Percentiles rank a stretch among this genome's conserved stretches.
Evolutionary conservation across 2,888 invertebrate species (phyloP).

Genomic region (Sipha maydis): DNA sequence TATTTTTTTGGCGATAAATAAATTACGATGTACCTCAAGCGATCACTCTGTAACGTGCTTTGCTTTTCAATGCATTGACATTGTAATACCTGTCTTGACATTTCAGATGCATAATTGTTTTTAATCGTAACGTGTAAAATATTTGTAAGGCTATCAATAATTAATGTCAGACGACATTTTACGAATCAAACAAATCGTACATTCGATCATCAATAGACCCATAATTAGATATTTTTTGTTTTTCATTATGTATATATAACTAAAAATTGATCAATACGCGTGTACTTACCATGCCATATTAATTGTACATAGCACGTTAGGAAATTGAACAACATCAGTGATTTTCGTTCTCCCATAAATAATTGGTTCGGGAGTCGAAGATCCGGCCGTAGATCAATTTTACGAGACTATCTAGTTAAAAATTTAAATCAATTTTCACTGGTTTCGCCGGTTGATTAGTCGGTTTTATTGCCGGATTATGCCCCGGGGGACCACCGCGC

Average conservation of each 20-base stretch:
- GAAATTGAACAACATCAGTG: not conserved
- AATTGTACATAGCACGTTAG: not conserved
- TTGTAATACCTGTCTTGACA: not conserved
- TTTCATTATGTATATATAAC: not conserved
- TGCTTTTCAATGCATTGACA: not conserved
- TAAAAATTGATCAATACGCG: not conserved
- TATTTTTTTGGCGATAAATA: not conserved
- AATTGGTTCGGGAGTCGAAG: slow-evolving; percentile 7
- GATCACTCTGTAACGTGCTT: not conserved
- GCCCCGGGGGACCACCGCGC: not conserved
- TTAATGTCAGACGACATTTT: too few relatives aligned
- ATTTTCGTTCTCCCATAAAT: not conserved
- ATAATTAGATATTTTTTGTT: not conserved
- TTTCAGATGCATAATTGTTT: not conserved
- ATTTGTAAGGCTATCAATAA: too few relatives aligned
- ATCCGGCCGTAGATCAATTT: slow-evolving; percentile 20
- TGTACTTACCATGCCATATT: not conserved
- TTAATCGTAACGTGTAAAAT: too few relatives aligned
- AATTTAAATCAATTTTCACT: slow-evolving; percentile 50
- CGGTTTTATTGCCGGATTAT: slow-evolving; percentile 49
- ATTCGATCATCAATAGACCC: too few relatives aligned
- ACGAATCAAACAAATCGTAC: too few relatives aligned
- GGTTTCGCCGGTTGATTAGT: slow-evolving; percentile 38
- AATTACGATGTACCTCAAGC: not conserved
- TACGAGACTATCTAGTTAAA: slow-evolving; percentile 29